Evolutionary conservation across 2,113 vertebrate genomes (phyloP), one percentile per base, ranked within the genome.

Genomic region (Rafetus swinhoei): DNA sequence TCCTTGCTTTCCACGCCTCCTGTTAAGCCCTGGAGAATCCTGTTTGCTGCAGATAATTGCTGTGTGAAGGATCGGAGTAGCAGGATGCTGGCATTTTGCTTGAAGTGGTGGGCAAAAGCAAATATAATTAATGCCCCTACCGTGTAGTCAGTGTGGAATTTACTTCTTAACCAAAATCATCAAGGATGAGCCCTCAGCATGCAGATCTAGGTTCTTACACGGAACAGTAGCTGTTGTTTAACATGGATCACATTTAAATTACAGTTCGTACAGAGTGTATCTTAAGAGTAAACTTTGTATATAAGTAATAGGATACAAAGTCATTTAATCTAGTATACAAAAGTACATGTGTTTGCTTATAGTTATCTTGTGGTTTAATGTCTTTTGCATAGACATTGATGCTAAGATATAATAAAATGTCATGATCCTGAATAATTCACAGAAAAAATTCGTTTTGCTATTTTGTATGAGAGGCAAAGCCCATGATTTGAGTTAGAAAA

Each of bases 101-200:
- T 16, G 62, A 45, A 21, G 72, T 76, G 35, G 5, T 45, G 72
- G 35, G 72, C 39, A 76, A 45, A 76, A 76, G 35, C 72, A 22
- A 76, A 45, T 76, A 22, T 76, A 35, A 76, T 76, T 39, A 76
- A 76, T 0, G 4, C 3, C 35, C 6, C 65, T 25, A 8, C 22
- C 22, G 14, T 45, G 35, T 6, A 24, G 53, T 39, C 32, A 7
- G 14, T 6, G 39, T 16, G 13, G 90, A 60, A 72, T 24, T 18
- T 19, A 10, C 22, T 76, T 9, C 39, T 35, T 76, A 18, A 32
- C 2, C 53, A 21, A 1, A 39, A 2, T 25, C 54, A 2, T 22
- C 50, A 52, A 1, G 13, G 8, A 1, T 59, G 1, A 1, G 9
- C 56, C 56, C 14, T 11, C 60, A 32, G 27, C 9, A 2, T 39